These are phyloP conservation scores for Atta colombica DNA, from an alignment of 1,140 invertebrate species.

Conservation along the genomic window DNA sequence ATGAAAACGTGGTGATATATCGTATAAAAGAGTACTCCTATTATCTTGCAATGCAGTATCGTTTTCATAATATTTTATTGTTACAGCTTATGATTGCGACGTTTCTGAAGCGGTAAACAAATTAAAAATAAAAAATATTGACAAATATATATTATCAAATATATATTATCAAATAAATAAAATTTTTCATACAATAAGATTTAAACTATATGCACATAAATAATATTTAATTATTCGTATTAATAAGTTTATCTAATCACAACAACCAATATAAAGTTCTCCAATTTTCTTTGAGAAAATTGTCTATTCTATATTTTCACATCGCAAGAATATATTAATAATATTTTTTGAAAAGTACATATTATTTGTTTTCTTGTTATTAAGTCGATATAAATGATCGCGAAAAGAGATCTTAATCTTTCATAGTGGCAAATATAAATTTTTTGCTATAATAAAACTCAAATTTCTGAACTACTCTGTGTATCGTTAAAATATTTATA, in stretches of 20 bases:
- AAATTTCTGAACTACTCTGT: not conserved
- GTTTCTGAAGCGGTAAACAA: not conserved
- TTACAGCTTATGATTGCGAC: not conserved
- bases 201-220: not conserved
- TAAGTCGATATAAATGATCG: not conserved
- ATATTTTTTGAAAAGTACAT: not conserved
- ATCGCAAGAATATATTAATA: not conserved
- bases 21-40: not conserved
- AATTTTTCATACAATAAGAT: not conserved
- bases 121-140: not conserved
- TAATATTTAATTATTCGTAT: not conserved
- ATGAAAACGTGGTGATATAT: slow-evolving; percentile 1
- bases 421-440: not conserved
- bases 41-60: not conserved
- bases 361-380: not conserved
- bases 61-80: slow-evolving; percentile 1
- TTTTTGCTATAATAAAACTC: not conserved
- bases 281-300: not conserved
- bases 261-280: not conserved
- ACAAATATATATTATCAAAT: not conserved
- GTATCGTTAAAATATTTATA: not conserved
- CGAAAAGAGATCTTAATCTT: not conserved
- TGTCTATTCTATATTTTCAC: not conserved
- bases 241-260: not conserved
- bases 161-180: not conserved